Conservation (phyloP, 2,113 vertebrate genomes). For the Dasypus novemcinctus region DNA sequence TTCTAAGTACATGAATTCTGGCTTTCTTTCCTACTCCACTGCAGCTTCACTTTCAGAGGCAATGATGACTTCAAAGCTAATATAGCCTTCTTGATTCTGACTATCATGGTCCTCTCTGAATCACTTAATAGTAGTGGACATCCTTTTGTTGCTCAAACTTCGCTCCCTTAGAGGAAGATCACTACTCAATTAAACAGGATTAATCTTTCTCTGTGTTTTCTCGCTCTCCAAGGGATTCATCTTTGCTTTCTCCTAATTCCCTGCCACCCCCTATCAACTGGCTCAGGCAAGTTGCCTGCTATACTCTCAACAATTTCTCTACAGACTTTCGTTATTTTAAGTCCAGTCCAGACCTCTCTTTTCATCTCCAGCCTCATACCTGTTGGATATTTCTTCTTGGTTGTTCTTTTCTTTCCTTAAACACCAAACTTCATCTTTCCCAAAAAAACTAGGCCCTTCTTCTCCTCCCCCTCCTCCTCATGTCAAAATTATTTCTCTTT, state of each 20-base stretch:
- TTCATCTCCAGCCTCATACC: neutral
- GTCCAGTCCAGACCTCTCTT: neutral
- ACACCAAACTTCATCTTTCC: neutral
- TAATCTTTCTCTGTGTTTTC: neutral
- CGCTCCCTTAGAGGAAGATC: neutral
- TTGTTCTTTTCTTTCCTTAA: neutral
- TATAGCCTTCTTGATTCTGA: neutral
- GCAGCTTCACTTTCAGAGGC: neutral
- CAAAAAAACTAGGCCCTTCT: neutral
- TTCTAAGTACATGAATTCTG: neutral
- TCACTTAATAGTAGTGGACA: neutral
- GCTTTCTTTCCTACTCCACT: neutral
- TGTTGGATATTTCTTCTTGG: neutral
- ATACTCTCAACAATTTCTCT: slow-evolving; percentile 13
- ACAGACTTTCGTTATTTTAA: neutral
- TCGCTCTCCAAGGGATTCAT: neutral
- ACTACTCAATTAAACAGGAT: neutral
- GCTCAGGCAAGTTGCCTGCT: neutral
- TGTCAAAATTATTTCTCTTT: neutral
- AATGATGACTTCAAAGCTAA: neutral
- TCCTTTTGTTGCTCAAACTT: neutral
- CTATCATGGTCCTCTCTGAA: neutral
- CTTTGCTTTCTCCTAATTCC: neutral
- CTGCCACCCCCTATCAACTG: neutral
- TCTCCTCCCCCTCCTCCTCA: neutral